Evolutionary conservation across 2,797 vertebrate genomes (phyloP), one percentile per base, ranked within the genome.

Genomic region (Spondyliosoma cantharus): DNA sequence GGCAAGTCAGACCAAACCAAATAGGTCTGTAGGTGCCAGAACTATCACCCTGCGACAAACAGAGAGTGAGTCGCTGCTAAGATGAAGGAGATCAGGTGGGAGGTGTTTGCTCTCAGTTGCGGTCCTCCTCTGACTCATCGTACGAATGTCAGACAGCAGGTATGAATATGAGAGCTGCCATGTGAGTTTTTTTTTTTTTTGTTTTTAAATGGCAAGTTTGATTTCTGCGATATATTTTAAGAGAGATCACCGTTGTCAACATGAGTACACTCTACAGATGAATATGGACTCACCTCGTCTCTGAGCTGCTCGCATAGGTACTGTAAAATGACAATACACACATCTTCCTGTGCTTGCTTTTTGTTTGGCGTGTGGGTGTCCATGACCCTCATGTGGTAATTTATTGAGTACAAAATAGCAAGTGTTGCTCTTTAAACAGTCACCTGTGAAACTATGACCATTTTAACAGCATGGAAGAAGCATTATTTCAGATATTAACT

Each of bases 71-170:
- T 24, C 16, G 59, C 56, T 77, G 81, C 82, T 76, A 3, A 87
- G 82, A 85, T 80, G 74, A 86, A 83, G 81, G 61, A 64, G 74
- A 87, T 88, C 77, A 90, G 88, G 94, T 94, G 93, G 95, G 95
- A 93, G 94, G 95, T 84, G 94, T 93, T 92, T 86, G 80, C 46
- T 86, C 83, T 93, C 81, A 82, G 91, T 92, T 94, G 93, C 86
- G 90, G 94, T 94, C 90, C 81, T 82, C 71, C 80, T 85, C 79
- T 95, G 93, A 95, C 84, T 95, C 93, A 95, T 92, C 87, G 81
- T 85, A 73, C 65, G 81, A 94, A 88, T 93, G 93, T 94, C 87
- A 95, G 63, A 80, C 79, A 84, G 78, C 76, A 88, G 90, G 81
- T 91, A 85, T 90, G 87, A 94, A 64, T 68, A 82, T 42, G 54